These are phyloP conservation scores for Centropus unirufus DNA, from an alignment of 2,113 vertebrate species.

Conservation along the genomic window DNA sequence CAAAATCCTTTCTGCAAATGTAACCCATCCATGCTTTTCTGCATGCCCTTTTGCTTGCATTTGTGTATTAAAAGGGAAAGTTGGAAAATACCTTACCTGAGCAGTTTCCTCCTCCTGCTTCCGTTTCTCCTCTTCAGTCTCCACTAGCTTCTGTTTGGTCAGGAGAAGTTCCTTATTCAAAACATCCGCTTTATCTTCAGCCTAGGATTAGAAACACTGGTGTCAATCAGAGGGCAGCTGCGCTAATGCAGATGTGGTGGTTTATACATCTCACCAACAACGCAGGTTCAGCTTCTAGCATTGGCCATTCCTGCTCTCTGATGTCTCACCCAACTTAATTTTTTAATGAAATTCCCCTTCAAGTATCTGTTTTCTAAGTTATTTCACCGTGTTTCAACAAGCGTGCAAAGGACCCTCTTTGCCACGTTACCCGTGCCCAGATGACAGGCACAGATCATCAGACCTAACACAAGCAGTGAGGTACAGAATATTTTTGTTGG, in stretches of 20 bases:
- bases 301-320: neutral
- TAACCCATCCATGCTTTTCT: neutral
- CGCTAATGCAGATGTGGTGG: neutral
- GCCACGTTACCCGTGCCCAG: neutral
- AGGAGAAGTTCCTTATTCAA: constrained; percentile 95
- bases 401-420: neutral
- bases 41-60: neutral
- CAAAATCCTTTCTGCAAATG: neutral
- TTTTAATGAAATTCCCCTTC: neutral
- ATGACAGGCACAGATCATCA: neutral
- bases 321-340: neutral
- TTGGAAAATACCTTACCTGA: constrained; percentile 78
- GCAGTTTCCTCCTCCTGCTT: constrained; percentile 95
- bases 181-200: constrained; percentile 96
- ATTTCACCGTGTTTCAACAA: neutral
- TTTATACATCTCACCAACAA: neutral
- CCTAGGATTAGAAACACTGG: constrained; percentile 70
- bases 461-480: neutral
- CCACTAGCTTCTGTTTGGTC: constrained; percentile 94
- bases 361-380: neutral
- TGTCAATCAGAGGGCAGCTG: neutral
- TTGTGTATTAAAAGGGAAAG: neutral
- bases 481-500: neutral
- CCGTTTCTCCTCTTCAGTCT: constrained; percentile 94
- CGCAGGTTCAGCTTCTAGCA: neutral